phyloP scores from a whole-genome alignment of 53 echinoderm and acorn worm species.

The Crossaster papposus region DNA sequence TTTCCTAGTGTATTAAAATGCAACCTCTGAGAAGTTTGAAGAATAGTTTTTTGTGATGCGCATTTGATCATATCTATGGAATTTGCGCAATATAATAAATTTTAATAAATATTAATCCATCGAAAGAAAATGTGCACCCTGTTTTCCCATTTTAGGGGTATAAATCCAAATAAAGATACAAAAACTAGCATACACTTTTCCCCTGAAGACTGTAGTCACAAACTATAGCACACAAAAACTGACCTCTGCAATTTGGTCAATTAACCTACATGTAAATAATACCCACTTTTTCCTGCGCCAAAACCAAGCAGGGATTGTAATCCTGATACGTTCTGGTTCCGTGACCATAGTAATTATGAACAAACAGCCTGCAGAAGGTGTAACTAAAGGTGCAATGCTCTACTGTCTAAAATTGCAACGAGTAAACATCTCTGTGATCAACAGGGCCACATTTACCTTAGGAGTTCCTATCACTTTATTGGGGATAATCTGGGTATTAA shows the following conservation, averaged over 20 bases:
- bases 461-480: background rate
- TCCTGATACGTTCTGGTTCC: conserved; percentile 43
- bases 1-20: too few relatives aligned
- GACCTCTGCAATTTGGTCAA: too few relatives aligned
- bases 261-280: background rate
- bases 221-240: too few relatives aligned
- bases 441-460: background rate
- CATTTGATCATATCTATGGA: background rate
- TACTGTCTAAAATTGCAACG: conserved; percentile 19
- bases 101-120: too few relatives aligned
- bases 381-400: background rate
- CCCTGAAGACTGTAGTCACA: too few relatives aligned
- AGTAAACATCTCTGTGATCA: background rate
- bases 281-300: background rate
- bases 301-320: conserved; percentile 3
- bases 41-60: too few relatives aligned
- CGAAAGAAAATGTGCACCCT: too few relatives aligned
- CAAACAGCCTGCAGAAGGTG: conserved; percentile 51
- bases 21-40: too few relatives aligned
- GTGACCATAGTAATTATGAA: conserved; percentile 53
- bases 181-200: too few relatives aligned
- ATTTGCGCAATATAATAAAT: too few relatives aligned
- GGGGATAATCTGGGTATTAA: background rate
- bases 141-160: too few relatives aligned
- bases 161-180: too few relatives aligned